Percentiles rank a stretch among this genome's conserved stretches.
Evolutionary conservation across 2,113 vertebrate genomes (phyloP).

Genomic region (Brachyhypopomus gauderio): DNA sequence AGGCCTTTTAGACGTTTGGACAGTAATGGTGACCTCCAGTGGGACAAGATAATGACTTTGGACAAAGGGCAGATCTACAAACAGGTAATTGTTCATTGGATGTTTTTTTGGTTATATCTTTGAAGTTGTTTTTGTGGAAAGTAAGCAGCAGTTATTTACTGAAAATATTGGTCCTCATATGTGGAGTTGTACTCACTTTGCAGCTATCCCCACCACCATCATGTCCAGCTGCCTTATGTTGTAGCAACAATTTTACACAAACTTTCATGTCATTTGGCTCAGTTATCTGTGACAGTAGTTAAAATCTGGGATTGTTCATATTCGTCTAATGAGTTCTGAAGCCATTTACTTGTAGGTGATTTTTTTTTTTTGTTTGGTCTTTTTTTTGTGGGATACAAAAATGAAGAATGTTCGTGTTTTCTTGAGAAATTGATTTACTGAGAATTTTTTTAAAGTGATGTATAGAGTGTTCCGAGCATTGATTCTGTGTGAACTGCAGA

Average conservation of each 20-base stretch:
- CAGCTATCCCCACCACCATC: neutral
- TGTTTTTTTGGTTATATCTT: neutral
- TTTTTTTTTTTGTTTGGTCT: too few relatives aligned
- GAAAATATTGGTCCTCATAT: slow-evolving; percentile 1
- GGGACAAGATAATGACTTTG: slow-evolving; percentile 80
- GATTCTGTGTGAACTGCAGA: neutral
- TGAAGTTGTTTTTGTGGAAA: neutral
- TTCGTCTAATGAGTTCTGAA: neutral
- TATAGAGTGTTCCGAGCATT: neutral
- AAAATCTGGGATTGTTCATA: neutral
- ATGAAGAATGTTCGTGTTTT: neutral
- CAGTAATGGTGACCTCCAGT: slow-evolving; percentile 77
- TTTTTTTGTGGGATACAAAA: neutral
- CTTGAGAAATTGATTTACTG: neutral
- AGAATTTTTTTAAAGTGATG: too few relatives aligned
- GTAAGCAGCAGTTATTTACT: neutral
- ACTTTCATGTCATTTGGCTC: neutral
- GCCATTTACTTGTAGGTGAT: neutral
- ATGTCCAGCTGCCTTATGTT: neutral
- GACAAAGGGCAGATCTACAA: slow-evolving; percentile 85
- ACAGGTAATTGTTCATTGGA: slow-evolving; percentile 66
- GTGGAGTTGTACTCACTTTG: neutral
- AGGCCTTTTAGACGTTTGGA: slow-evolving; percentile 83
- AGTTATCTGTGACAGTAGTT: slow-evolving; percentile 13
- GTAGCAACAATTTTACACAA: neutral